Conservation (phyloP, 2,888 invertebrate species). For the Tuta absoluta region DNA sequence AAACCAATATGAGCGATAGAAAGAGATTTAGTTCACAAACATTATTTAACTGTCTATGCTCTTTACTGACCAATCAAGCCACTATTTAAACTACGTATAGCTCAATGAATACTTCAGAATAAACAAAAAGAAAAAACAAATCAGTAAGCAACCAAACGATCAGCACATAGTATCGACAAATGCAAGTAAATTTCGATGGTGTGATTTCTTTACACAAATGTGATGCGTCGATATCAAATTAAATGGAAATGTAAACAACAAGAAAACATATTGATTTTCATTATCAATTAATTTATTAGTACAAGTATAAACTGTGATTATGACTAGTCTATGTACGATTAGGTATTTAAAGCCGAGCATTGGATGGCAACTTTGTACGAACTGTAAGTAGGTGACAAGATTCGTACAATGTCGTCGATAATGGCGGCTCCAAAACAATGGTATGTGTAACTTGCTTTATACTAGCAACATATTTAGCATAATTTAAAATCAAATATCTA, state of each 20-base stretch:
- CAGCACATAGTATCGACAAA: constrained; percentile 49
- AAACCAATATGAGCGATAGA: too few relatives aligned
- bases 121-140: constrained; percentile 30
- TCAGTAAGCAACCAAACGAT: constrained; percentile 40
- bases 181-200: constrained; percentile 79
- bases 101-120: background rate
- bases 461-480: constrained; percentile 16
- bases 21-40: too few relatives aligned
- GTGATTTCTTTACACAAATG: constrained; percentile 69
- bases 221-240: constrained; percentile 43
- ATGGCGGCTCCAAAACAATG: constrained; percentile 48
- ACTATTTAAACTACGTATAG: background rate
- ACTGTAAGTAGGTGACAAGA: constrained; percentile 26
- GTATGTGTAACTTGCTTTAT: background rate
- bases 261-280: constrained; percentile 30
- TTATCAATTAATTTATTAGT: constrained; percentile 35
- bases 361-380: constrained; percentile 43
- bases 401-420: constrained; percentile 37
- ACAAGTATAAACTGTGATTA: constrained; percentile 34
- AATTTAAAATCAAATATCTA: background rate
- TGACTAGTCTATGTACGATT: constrained; percentile 41
- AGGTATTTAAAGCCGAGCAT: constrained; percentile 49
- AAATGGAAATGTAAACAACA: constrained; percentile 39
- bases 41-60: too few relatives aligned
- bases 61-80: too few relatives aligned